phyloP scores from a whole-genome alignment of 2,797 vertebrate species.

The Rhabdomys pumilio region DNA sequence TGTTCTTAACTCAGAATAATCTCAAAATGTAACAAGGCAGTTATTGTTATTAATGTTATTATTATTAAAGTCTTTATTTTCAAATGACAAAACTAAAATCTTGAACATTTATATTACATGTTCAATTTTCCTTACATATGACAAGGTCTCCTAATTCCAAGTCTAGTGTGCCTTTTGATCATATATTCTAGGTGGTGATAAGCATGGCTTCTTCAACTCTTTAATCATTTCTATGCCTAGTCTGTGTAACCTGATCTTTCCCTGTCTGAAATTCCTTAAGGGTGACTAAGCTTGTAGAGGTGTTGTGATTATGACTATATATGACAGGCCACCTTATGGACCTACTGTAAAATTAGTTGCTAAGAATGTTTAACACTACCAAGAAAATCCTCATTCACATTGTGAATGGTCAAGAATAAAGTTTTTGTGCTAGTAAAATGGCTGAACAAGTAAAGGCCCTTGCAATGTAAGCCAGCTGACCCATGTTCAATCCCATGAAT shows the following conservation, averaged over 20 bases:
- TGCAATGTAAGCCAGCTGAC: not conserved
- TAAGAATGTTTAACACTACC: constrained; percentile 28
- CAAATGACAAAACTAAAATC: too few species aligned
- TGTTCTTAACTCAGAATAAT: constrained; percentile 9
- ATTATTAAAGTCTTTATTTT: not conserved
- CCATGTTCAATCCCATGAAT: not conserved
- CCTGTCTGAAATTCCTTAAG: constrained; percentile 23
- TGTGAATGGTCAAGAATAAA: constrained; percentile 47
- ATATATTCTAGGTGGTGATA: not conserved
- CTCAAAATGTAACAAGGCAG: constrained; percentile 25
- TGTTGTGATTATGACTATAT: constrained; percentile 5
- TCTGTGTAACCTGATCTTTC: not conserved
- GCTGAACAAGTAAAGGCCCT: not conserved
- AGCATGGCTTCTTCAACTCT: not conserved
- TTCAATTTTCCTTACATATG: constrained; percentile 1
- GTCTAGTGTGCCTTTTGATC: not conserved
- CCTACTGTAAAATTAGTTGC: constrained; percentile 32
- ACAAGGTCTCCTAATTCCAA: not conserved
- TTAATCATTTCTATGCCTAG: constrained; percentile 31
- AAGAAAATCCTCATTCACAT: constrained; percentile 40
- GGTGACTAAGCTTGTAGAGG: not conserved
- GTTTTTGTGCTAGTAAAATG: not conserved
- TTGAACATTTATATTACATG: constrained; percentile 15
- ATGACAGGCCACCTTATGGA: not conserved
- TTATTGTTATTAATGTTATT: not conserved